Evolutionary conservation across 2,113 vertebrate genomes (phyloP).

Genomic region (Paradisaea rubra): DNA sequence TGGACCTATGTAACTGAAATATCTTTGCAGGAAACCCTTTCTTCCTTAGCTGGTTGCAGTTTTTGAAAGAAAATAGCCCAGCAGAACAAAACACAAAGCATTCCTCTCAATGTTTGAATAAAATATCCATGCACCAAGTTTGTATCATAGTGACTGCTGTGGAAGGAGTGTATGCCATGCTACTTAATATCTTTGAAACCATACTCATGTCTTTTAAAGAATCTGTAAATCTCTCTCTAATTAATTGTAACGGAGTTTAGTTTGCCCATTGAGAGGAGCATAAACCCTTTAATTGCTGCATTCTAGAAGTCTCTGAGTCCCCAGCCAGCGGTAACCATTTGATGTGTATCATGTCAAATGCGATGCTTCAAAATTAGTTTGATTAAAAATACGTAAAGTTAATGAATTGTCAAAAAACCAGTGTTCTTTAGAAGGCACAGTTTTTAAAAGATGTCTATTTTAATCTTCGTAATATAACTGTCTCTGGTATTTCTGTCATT

Average conservation of each 20-base stretch:
- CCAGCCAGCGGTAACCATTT: neutral
- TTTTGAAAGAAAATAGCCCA: neutral
- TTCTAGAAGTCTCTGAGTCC: neutral
- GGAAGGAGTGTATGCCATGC: neutral
- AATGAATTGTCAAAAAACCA: constrained; percentile 12
- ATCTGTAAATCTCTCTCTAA: neutral
- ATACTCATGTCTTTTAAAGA: neutral
- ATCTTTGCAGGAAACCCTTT: neutral
- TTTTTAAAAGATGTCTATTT: constrained; percentile 35
- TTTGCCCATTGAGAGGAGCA: constrained; percentile 2
- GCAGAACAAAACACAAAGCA: neutral
- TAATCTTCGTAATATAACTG: neutral
- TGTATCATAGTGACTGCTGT: neutral
- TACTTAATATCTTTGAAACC: neutral
- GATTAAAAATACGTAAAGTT: constrained; percentile 18
- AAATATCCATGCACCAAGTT: neutral
- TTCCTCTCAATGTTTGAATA: neutral
- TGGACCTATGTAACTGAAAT: neutral
- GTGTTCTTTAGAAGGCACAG: neutral
- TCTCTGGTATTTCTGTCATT: constrained; percentile 42
- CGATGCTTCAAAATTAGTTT: constrained; percentile 1
- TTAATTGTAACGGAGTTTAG: neutral
- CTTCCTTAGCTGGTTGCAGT: neutral
- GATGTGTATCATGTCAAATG: constrained; percentile 3
- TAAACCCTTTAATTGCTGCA: constrained; percentile 29